Conservation (phyloP, 2,888 invertebrate genomes). For the Diaphora mendica region DNA sequence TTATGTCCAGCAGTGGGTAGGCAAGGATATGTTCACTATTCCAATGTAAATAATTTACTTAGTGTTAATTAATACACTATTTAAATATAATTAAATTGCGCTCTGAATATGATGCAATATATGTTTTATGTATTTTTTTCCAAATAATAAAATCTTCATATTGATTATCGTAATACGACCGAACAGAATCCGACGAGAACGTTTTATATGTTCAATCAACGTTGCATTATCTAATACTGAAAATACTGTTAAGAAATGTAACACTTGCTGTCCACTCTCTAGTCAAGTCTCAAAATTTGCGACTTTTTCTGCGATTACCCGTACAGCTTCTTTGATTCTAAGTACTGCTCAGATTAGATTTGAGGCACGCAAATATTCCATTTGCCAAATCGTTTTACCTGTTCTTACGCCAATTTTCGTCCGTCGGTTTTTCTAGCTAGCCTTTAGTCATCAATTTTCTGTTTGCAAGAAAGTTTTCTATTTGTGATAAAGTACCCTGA, state of each 20-base stretch:
- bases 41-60: too few relatives aligned
- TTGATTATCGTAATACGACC: not conserved
- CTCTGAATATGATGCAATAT: too few relatives aligned
- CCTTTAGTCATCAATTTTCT: conserved; percentile 25
- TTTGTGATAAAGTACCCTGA: not conserved
- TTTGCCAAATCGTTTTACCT: conserved; percentile 41
- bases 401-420: conserved; percentile 38
- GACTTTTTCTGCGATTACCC: not conserved
- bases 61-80: too few relatives aligned
- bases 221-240: not conserved
- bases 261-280: not conserved
- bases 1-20: too few relatives aligned
- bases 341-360: conserved; percentile 26
- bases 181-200: not conserved
- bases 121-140: too few relatives aligned
- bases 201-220: not conserved
- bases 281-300: not conserved
- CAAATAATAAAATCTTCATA: too few relatives aligned
- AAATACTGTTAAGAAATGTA: not conserved
- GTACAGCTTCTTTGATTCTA: conserved; percentile 12
- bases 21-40: too few relatives aligned
- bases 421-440: conserved; percentile 29
- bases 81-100: too few relatives aligned
- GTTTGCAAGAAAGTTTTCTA: conserved; percentile 2
- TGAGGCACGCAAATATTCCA: conserved; percentile 43